phyloP scores from a whole-genome alignment of 2,113 vertebrate genomes.

The Potamarius usumacintae region DNA sequence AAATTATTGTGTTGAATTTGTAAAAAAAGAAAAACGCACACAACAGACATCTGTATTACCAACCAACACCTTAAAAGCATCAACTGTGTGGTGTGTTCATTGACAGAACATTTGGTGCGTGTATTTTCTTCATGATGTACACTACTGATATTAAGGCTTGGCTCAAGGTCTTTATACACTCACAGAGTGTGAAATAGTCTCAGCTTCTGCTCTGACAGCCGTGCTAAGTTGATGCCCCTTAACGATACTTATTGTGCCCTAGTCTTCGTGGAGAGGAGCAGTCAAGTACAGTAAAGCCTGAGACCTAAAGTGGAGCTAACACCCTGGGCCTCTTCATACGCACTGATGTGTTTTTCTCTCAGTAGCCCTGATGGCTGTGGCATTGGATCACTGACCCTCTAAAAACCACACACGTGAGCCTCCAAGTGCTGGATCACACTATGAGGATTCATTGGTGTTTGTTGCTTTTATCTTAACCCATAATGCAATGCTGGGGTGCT shows the following conservation, averaged over 20 bases:
- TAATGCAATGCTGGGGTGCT: background rate
- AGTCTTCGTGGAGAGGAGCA: constrained; percentile 33
- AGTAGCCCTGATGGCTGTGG: constrained; percentile 21
- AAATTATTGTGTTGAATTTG: constrained; percentile 5
- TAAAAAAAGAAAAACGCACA: background rate
- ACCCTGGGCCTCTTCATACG: constrained; percentile 16
- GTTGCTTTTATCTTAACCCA: background rate
- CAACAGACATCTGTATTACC: background rate
- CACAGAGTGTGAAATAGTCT: constrained; percentile 49
- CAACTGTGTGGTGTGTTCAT: background rate
- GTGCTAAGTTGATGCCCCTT: constrained; percentile 45
- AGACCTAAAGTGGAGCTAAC: constrained; percentile 29
- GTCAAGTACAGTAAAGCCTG: constrained; percentile 29
- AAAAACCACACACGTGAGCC: constrained; percentile 1
- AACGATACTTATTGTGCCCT: constrained; percentile 37
- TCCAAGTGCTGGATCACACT: background rate
- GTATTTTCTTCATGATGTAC: constrained; percentile 21
- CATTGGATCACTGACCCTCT: constrained; percentile 9
- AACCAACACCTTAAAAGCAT: background rate
- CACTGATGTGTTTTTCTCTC: constrained; percentile 32
- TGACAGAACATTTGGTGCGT: constrained; percentile 8
- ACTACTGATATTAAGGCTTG: constrained; percentile 17
- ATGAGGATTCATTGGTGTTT: background rate
- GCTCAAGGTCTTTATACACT: constrained; percentile 27
- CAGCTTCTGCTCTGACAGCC: constrained; percentile 37